These are phyloP conservation scores for Amphimallon solstitiale DNA, from an alignment of 2,888 invertebrate species.

Conservation along the genomic window DNA sequence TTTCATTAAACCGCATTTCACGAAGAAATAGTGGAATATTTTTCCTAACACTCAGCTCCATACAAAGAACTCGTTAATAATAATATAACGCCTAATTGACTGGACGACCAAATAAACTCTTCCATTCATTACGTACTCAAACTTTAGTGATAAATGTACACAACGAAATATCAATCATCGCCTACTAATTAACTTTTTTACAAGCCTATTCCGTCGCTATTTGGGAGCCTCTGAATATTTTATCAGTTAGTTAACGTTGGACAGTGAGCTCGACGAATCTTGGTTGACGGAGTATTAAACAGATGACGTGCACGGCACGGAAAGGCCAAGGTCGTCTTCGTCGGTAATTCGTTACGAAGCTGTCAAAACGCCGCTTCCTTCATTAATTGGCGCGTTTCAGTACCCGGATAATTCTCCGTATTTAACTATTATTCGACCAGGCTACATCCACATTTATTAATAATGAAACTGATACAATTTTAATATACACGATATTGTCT, in stretches of 20 bases:
- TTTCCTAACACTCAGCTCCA: neutral
- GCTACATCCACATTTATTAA: too few relatives aligned
- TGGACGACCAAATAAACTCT: neutral
- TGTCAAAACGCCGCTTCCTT: constrained; percentile 11
- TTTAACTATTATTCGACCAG: too few relatives aligned
- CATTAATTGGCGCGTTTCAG: constrained; percentile 16
- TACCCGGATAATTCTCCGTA: neutral
- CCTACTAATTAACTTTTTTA: constrained; percentile 6
- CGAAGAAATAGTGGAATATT: neutral
- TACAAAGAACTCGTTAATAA: constrained; percentile 11
- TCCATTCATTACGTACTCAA: constrained; percentile 18
- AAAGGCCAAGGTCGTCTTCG: constrained; percentile 5
- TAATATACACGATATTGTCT: too few relatives aligned
- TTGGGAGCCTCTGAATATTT: neutral
- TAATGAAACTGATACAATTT: too few relatives aligned
- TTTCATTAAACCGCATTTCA: neutral
- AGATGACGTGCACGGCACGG: neutral
- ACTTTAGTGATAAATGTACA: constrained; percentile 20
- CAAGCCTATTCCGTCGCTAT: neutral
- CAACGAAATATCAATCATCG: constrained; percentile 9
- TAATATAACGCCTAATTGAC: constrained; percentile 24
- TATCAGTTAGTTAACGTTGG: neutral
- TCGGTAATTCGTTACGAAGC: constrained; percentile 14
- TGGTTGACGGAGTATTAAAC: too few relatives aligned
- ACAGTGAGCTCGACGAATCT: neutral